Base-by-base conservation (phyloP, 2,797 vertebrate genomes). In the Rhinichthys osculus region DNA sequence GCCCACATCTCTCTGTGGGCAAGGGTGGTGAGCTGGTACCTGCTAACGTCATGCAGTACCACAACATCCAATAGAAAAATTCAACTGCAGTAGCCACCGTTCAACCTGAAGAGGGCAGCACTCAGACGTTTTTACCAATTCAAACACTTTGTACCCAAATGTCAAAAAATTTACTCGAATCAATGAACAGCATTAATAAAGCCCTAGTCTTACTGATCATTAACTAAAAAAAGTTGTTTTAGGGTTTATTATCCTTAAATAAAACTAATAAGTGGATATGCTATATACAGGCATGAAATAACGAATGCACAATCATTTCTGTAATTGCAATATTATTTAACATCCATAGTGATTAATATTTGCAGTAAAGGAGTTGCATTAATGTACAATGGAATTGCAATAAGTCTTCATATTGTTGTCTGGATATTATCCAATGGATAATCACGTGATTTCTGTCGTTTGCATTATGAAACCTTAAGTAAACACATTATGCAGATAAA, bases 401-500 rank as follows among this genome's bases (percentile, higher is more conserved):
- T 2, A 64, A 42, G 8, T 66, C 82, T 73, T 27, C 2, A 52
- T 27, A 16, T 7, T 40, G 30, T 84, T 40, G 50, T 19, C 64
- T 40, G 35, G 23, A 47, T 4, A 47, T 47, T 47, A 47, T 47
- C 44, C 44, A 47, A 0, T 47, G 47, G 47, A 78, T 42, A 35
- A 47, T 72, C 83, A 72, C 66, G 54, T 72, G 77, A 62, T 47
- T n/a, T 33, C 38, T 11, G 8, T 21, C 14, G 62, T 66, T 66
- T 76, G 27, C 42, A 40, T 74, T 47, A 17, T 30, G 13, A 62
- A 67, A 57, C 30, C 64, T 70, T 78, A 9, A 40, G 70, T 27
- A 84, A 78, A 84, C 83, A 57, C 47, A 70, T 17, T 13, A n/a
- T n/a, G 59, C 57, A 66, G 30, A 76, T 67, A 40, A 67, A 44